Evolutionary conservation across 2,113 vertebrate species (phyloP).

Genomic region (Fulica atra): DNA sequence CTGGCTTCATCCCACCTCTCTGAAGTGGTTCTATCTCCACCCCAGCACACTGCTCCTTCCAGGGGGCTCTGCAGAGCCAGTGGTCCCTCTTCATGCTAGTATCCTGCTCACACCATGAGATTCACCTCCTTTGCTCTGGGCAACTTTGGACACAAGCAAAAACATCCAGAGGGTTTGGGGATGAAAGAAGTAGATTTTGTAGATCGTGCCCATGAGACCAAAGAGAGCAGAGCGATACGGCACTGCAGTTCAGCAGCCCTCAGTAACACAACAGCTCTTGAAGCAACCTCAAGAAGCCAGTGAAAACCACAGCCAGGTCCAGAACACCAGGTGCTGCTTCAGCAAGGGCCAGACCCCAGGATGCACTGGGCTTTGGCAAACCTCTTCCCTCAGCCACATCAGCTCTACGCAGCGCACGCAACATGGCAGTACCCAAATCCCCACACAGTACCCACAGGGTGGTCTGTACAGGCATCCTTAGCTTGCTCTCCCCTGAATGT

Average conservation of each 20-base stretch:
- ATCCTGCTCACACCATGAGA: not conserved
- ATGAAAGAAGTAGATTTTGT: not conserved
- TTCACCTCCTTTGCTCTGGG: not conserved
- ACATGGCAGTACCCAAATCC: not conserved
- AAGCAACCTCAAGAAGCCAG: not conserved
- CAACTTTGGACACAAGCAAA: not conserved
- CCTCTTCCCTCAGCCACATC: not conserved
- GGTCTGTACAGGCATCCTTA: not conserved
- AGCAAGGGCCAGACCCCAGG: not conserved
- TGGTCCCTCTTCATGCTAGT: not conserved
- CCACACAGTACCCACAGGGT: not conserved
- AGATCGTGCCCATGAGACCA: accelerated
- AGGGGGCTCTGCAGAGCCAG: not conserved
- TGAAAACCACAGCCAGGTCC: not conserved
- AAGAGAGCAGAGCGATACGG: not conserved
- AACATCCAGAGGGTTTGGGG: not conserved
- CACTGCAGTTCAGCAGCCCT: not conserved
- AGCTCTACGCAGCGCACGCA: accelerated
- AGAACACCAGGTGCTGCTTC: not conserved
- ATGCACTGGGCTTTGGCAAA: not conserved
- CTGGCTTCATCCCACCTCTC: not conserved
- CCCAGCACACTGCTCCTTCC: not conserved
- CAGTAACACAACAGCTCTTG: not conserved
- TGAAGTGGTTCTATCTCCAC: not conserved
- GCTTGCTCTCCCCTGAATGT: not conserved